phyloP scores from a whole-genome alignment of 2,113 vertebrate genomes.

The Leucoraja erinaceus region DNA sequence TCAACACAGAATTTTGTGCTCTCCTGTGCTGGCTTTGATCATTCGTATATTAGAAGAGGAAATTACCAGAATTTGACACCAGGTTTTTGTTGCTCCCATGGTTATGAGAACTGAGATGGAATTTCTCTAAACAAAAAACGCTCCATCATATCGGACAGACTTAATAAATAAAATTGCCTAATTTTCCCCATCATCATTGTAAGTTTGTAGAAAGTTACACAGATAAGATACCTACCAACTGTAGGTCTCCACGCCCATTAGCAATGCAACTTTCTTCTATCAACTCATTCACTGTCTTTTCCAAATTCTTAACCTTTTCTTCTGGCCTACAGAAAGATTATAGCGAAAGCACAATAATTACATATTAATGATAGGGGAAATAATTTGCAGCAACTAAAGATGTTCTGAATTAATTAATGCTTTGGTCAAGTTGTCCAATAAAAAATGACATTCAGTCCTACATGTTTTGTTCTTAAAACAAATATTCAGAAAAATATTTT shows the following conservation, averaged over 20 bases:
- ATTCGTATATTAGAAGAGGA: no score
- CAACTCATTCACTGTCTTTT: slow-evolving; percentile 89
- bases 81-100: neutral
- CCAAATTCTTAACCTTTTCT: slow-evolving; percentile 86
- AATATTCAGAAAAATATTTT: neutral
- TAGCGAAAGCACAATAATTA: neutral
- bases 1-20: neutral
- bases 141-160: no score
- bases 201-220: neutral
- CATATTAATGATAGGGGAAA: neutral
- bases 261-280: slow-evolving; percentile 93
- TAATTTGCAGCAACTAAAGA: neutral
- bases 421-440: neutral
- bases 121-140: neutral
- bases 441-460: neutral
- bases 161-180: neutral
- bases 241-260: slow-evolving; percentile 72
- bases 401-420: neutral
- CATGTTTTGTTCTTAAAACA: neutral
- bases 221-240: slow-evolving; percentile 63
- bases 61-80: neutral
- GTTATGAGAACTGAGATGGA: neutral
- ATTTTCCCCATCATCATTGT: neutral
- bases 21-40: neutral
- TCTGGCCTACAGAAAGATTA: slow-evolving; percentile 66